phyloP scores from a whole-genome alignment of 2,797 vertebrate species.

The Selene dorsalis region DNA sequence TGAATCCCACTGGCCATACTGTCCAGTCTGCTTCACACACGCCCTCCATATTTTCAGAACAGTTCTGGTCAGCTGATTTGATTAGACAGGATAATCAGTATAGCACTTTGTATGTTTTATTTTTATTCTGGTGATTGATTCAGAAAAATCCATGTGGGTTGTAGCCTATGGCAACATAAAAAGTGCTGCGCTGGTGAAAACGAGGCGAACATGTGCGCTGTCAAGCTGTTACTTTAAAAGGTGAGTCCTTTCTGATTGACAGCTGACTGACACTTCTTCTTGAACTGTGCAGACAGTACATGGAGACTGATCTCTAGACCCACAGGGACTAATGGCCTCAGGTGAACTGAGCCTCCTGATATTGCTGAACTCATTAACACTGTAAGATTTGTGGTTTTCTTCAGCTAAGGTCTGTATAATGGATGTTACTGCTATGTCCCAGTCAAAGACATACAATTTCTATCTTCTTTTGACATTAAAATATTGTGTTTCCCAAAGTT shows the following conservation, averaged over 20 bases:
- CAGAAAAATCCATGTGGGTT: background rate
- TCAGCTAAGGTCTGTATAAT: background rate
- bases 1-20: conserved; percentile 40
- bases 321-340: background rate
- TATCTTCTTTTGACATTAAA: background rate
- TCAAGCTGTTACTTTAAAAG: background rate
- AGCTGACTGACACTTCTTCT: background rate
- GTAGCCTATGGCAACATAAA: background rate
- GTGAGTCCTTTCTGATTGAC: background rate
- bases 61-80: background rate
- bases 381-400: background rate
- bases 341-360: background rate
- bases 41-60: background rate
- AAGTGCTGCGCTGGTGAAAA: background rate
- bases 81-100: background rate
- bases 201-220: background rate
- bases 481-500: background rate
- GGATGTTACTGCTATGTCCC: background rate
- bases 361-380: background rate
- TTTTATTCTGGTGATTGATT: background rate
- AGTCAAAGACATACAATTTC: background rate
- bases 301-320: background rate
- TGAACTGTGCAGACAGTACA: background rate
- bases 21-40: conserved; percentile 37
- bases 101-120: background rate